Base-by-base conservation (phyloP, 2,888 invertebrate genomes). In the Microchrysa polita region DNA sequence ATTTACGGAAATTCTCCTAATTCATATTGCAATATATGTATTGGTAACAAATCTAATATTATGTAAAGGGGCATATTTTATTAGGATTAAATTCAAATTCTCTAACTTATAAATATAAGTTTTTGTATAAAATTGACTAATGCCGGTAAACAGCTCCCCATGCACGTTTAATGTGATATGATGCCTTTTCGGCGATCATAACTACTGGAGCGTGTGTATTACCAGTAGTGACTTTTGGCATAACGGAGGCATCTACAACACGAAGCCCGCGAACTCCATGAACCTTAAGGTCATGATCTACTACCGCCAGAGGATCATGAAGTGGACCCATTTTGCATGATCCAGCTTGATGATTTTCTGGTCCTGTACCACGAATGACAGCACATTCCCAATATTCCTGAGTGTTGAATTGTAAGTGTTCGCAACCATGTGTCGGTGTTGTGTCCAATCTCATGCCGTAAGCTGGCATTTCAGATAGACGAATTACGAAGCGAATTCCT, bases 311-410 rank as follows among this genome's bases (percentile, higher is more conserved):
- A 0, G 89, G 89, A 82, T 94, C 93, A 0, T 84, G 84, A 0
- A 81, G 78, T 0, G 93, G 91, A 0, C 93, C 94, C 93, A 94
- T 94, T 87, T 93, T 93, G 81, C 92, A 92, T 0, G 93, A 91
- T 9, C 93, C 93, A 0, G 90, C 91, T 83, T 93, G 93, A 82
- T 94, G 94, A 82, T 94, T 93, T 83, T 93, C 93, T 0, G 93
- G 92, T 0, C 92, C 92, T 0, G 93, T 93, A 72, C 90, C 87
- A 73, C 89, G 88, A 74, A 86, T 86, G 0, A 92, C 88, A 0
- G 92, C 89, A 80, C 94, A 95, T 73, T 87, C 88, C 90, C 94
- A 92, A 83, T 90, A 94, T n/a, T 90, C 89, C 77, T 93, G 91
- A 40, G 82, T 80, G 1, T 92, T 93, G 79, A 93, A 94, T 78